A percentile compares a stretch with the other conserved stretches of the same genome.
Evolutionary conservation across 2,797 vertebrate species (phyloP).

Genomic region (Alosa sapidissima): DNA sequence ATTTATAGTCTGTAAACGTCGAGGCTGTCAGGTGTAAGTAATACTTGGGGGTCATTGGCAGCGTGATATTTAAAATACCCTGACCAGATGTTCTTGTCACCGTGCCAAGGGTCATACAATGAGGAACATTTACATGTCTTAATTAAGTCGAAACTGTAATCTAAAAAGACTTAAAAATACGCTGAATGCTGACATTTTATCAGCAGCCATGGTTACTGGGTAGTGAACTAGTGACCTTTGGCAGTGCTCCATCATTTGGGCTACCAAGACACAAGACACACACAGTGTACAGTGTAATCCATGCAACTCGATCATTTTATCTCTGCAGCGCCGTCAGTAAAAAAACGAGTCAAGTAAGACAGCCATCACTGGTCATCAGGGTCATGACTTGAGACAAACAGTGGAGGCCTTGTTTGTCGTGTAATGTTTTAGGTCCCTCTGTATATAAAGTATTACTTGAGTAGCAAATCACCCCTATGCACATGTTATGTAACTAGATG

Average conservation of each 20-base stretch:
- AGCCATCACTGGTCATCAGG: background rate
- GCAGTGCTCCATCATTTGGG: background rate
- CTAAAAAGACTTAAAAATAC: background rate
- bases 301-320: constrained; percentile 16
- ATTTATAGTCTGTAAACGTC: constrained; percentile 6
- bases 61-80: background rate
- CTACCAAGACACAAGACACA: background rate
- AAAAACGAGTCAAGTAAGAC: background rate
- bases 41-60: background rate
- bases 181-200: background rate
- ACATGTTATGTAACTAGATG: no score
- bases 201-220: background rate
- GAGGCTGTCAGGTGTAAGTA: constrained; percentile 14
- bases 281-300: background rate
- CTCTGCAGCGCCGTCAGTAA: background rate
- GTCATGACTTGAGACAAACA: background rate
- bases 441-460: background rate
- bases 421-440: background rate
- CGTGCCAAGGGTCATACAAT: constrained; percentile 10
- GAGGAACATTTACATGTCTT: constrained; percentile 21
- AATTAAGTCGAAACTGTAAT: constrained; percentile 15
- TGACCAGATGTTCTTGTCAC: constrained; percentile 18
- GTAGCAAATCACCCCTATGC: background rate
- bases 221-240: background rate
- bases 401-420: background rate